phyloP scores from a whole-genome alignment of 2,113 vertebrate species.

The Actenoides lindsayi region DNA sequence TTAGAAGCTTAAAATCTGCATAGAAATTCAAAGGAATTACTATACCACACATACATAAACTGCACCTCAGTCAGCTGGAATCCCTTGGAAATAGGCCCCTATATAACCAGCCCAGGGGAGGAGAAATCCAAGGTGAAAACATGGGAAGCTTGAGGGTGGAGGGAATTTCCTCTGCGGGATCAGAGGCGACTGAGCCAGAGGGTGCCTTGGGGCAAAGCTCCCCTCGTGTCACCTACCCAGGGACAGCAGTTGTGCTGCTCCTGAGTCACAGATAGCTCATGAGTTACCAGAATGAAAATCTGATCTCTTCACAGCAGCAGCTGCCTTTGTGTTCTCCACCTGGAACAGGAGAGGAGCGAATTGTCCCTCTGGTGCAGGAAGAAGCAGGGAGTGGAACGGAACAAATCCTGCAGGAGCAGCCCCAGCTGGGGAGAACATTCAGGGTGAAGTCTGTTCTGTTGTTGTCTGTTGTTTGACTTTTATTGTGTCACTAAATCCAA shows the following conservation, averaged over 20 bases:
- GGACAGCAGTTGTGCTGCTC: background rate
- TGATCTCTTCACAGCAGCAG: background rate
- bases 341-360: background rate
- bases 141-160: background rate
- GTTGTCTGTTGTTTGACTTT: background rate
- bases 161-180: background rate
- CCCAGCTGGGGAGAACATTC: background rate
- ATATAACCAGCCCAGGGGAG: background rate
- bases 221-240: background rate
- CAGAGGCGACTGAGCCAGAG: background rate
- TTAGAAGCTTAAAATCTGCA: background rate
- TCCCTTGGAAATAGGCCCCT: background rate
- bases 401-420: background rate
- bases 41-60: background rate
- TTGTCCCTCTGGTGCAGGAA: background rate
- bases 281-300: background rate
- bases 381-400: background rate
- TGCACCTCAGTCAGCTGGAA: background rate
- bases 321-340: background rate
- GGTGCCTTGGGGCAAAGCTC: background rate
- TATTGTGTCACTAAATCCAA: background rate
- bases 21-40: background rate
- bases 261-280: background rate
- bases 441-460: background rate
- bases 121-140: background rate